Percentiles rank a stretch among this genome's conserved stretches.
These are phyloP conservation scores for Mycalesis mineus DNA, from an alignment of 2,888 invertebrate genomes.

Conservation along the genomic window DNA sequence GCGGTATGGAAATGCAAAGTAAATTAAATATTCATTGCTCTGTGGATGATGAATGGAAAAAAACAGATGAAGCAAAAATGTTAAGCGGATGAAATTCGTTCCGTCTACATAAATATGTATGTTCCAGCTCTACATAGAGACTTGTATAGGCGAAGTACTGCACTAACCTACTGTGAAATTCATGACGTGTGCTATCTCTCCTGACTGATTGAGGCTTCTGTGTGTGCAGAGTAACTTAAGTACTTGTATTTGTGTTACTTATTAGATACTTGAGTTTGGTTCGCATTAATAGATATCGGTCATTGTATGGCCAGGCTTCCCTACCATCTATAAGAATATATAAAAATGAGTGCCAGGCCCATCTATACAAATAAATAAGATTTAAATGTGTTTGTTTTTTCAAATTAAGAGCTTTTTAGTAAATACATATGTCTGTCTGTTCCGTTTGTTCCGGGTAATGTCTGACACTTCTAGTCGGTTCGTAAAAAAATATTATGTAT, in stretches of 20 bases:
- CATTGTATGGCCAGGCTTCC: no score
- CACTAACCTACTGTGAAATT: slow-evolving; percentile 55
- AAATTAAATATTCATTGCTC: slow-evolving; percentile 21
- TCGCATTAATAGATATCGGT: no score
- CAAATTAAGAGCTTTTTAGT: no score
- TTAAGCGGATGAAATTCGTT: slow-evolving; percentile 17
- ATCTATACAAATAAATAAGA: no score
- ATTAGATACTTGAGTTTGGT: no score
- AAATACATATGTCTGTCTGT: no score
- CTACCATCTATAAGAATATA: no score
- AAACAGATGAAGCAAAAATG: slow-evolving; percentile 21
- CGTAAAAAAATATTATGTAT: no score
- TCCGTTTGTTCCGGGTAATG: no score
- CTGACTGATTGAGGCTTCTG: slow-evolving; percentile 62
- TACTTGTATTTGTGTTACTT: slow-evolving; percentile 22
- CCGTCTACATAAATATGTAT: slow-evolving; percentile 22
- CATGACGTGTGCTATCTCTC: slow-evolving; percentile 57
- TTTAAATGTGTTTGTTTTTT: no score
- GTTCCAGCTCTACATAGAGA: slow-evolving; percentile 3
- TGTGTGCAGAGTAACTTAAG: slow-evolving; percentile 41
- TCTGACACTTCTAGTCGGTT: no score
- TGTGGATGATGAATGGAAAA: slow-evolving; percentile 16
- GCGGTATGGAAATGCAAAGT: slow-evolving; percentile 14
- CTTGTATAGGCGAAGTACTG: slow-evolving; percentile 11
- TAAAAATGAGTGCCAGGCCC: no score